A percentile compares a stretch with the other conserved stretches of the same genome.
Evolutionary conservation across 1,140 invertebrate species (phyloP).

Genomic region (Drosophila saltans): DNA sequence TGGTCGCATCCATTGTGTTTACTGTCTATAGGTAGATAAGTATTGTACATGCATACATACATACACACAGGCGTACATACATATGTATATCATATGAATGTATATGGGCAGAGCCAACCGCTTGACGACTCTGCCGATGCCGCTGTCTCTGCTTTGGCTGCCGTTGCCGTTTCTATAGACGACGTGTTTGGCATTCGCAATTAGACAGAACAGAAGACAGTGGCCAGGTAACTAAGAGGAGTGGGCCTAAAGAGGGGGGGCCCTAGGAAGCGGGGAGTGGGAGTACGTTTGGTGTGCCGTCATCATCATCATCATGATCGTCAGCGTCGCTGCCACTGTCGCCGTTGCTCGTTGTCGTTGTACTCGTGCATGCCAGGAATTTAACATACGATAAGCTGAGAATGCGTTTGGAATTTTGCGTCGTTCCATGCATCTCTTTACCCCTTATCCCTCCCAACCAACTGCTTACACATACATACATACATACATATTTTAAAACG

Average conservation of each 20-base stretch:
- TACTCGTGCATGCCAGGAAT: constrained; percentile 65
- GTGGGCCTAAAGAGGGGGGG: constrained; percentile 9
- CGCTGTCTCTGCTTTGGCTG: constrained; percentile 7
- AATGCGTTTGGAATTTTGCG: constrained; percentile 74
- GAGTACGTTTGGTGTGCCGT: constrained; percentile 48
- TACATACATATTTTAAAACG: constrained; percentile 2
- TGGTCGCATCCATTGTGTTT: constrained; percentile 43
- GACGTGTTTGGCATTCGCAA: constrained; percentile 77
- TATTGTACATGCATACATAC: too few species aligned
- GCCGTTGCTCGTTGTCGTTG: background rate
- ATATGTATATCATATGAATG: background rate
- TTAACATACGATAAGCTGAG: constrained; percentile 58
- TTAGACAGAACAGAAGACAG: constrained; percentile 54
- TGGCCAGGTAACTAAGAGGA: constrained; percentile 15
- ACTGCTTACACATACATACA: too few species aligned
- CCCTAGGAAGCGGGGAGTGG: constrained; percentile 5
- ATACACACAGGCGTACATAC: background rate
- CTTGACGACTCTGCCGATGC: constrained; percentile 41
- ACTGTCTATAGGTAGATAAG: constrained; percentile 7
- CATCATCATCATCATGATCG: constrained; percentile 35
- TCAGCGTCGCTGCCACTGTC: too few species aligned
- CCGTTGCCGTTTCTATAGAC: constrained; percentile 30
- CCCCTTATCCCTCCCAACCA: background rate
- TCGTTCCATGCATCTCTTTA: constrained; percentile 12
- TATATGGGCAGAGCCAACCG: constrained; percentile 60